Percentiles rank a stretch among this genome's conserved stretches.
phyloP scores from a whole-genome alignment of 1,140 invertebrate species.

The Hycleus phaleratus region DNA sequence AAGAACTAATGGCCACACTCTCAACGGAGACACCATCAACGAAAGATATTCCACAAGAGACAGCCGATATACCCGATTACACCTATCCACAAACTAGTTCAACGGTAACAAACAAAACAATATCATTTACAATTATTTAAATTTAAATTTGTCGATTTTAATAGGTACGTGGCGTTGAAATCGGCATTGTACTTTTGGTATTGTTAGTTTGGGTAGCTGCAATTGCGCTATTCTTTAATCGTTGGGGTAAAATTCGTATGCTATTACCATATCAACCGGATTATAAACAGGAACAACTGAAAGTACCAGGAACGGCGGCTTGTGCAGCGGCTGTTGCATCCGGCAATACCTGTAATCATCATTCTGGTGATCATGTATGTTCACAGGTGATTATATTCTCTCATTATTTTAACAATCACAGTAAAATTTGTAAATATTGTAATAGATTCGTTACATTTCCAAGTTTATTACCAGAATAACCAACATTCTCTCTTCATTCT shows the following conservation, averaged over 20 bases:
- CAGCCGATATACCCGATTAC: slow-evolving; percentile 30
- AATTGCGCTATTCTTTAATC: slow-evolving; percentile 72
- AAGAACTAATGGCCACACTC: slow-evolving; percentile 51
- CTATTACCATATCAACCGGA: slow-evolving; percentile 85
- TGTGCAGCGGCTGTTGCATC: slow-evolving; percentile 52
- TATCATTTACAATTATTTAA: neutral
- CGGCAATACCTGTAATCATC: slow-evolving; percentile 45
- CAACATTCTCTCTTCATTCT: too few species aligned
- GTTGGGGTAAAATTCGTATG: slow-evolving; percentile 82
- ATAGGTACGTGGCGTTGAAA: slow-evolving; percentile 76
- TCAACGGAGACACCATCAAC: slow-evolving; percentile 35
- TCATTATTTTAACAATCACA: neutral
- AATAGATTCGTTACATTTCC: neutral
- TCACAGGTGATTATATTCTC: slow-evolving; percentile 47
- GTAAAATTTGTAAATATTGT: neutral
- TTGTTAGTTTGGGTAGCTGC: slow-evolving; percentile 70
- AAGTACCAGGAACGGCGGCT: slow-evolving; percentile 69
- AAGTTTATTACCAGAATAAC: neutral
- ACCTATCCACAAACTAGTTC: slow-evolving; percentile 47
- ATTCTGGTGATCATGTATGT: slow-evolving; percentile 51
- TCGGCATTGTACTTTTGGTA: slow-evolving; percentile 78
- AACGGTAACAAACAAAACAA: slow-evolving; percentile 41
- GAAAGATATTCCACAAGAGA: slow-evolving; percentile 13
- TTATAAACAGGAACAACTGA: slow-evolving; percentile 75
- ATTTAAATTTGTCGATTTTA: neutral